These are phyloP conservation scores for Sebastes taczanowskii DNA, from an alignment of 2,797 vertebrate genomes.

Conservation along the genomic window DNA sequence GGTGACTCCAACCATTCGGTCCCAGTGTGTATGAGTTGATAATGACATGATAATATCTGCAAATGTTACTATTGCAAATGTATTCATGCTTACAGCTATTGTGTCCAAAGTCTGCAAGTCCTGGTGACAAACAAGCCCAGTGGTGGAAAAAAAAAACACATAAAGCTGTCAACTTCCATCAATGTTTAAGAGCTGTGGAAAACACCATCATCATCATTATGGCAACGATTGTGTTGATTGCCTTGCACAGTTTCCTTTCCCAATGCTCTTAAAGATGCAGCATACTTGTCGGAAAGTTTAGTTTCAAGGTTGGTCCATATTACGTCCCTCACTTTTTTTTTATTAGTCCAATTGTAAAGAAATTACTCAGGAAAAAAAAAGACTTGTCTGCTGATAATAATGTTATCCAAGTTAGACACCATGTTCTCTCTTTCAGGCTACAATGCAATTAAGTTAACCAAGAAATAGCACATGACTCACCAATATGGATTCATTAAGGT, in stretches of 20 bases:
- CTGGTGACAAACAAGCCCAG: neutral
- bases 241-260: neutral
- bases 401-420: neutral
- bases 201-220: neutral
- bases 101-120: neutral
- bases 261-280: neutral
- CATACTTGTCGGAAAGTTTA: neutral
- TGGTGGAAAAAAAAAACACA: neutral
- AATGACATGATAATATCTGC: neutral
- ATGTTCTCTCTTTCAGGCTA: neutral
- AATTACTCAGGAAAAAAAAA: neutral
- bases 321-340: neutral
- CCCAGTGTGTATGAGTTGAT: neutral
- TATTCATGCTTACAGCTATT: conserved; percentile 27
- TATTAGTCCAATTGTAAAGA: neutral
- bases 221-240: neutral
- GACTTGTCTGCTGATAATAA: neutral
- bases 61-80: conserved; percentile 2
- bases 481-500: neutral
- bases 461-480: neutral
- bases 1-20: conserved; percentile 14
- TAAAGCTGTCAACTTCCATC: neutral
- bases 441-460: neutral
- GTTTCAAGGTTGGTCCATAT: neutral
- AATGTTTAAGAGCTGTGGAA: neutral